A percentile compares a stretch with the other conserved stretches of the same genome.
phyloP scores from a whole-genome alignment of 2,113 vertebrate genomes.

The Microtus ochrogaster region DNA sequence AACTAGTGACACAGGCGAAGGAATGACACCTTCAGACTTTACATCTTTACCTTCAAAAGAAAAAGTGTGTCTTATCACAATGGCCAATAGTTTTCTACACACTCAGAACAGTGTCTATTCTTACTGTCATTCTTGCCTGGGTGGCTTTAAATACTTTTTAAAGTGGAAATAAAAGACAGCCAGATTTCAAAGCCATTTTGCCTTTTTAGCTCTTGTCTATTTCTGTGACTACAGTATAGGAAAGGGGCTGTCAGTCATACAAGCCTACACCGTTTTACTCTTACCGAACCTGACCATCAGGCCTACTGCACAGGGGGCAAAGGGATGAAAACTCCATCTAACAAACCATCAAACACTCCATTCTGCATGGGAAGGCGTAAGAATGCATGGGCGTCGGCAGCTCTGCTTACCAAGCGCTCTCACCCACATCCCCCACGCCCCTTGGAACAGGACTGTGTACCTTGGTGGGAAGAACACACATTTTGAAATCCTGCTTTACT shows the following conservation, averaged over 20 bases:
- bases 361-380: background rate
- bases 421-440: background rate
- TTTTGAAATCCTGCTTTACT: background rate
- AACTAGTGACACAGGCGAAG: constrained; percentile 91
- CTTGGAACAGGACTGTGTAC: background rate
- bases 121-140: background rate
- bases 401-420: rapidly evolving
- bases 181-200: constrained; percentile 26
- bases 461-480: background rate
- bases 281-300: background rate
- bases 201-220: constrained; percentile 12
- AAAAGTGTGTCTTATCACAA: constrained; percentile 58
- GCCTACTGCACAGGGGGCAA: background rate
- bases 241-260: background rate
- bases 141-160: background rate
- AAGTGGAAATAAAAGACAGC: background rate
- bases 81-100: background rate
- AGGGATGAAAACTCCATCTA: background rate
- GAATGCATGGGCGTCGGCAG: background rate
- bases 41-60: constrained; percentile 94
- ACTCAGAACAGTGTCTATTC: background rate
- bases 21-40: constrained; percentile 90
- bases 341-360: background rate
- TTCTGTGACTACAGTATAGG: background rate
- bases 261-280: background rate